Percentiles rank a stretch among this genome's conserved stretches.
phyloP scores from a whole-genome alignment of 2,797 vertebrate species.

The Merluccius polli region DNA sequence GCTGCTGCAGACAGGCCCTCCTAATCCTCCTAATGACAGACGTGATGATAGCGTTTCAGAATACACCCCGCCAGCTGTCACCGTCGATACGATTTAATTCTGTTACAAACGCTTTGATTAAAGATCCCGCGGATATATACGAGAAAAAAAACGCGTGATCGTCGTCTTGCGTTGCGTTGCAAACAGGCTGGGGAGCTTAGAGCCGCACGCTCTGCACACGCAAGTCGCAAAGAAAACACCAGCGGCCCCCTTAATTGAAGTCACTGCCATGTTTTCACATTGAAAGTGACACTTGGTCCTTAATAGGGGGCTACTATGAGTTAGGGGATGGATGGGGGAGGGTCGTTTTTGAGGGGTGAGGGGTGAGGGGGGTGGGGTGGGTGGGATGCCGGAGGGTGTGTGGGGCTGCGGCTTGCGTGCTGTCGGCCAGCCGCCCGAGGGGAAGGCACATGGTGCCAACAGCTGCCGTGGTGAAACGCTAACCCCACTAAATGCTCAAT shows the following conservation, averaged over 20 bases:
- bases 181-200: not conserved
- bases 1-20: slow-evolving; percentile 33
- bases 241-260: slow-evolving; percentile 45
- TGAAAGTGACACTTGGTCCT: slow-evolving; percentile 55
- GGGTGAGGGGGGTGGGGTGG: slow-evolving; percentile 41
- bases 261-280: slow-evolving; percentile 50
- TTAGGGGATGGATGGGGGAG: slow-evolving; percentile 36
- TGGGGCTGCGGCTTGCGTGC: slow-evolving; percentile 67
- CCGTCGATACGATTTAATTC: not conserved
- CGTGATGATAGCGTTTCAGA: slow-evolving; percentile 15
- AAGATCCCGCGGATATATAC: not conserved
- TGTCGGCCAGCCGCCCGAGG: slow-evolving; percentile 60
- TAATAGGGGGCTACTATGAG: slow-evolving; percentile 46
- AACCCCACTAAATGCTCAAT: slow-evolving; percentile 67
- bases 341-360: slow-evolving; percentile 27
- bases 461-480: slow-evolving; percentile 73
- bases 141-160: too few relatives aligned
- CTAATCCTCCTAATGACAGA: slow-evolving; percentile 52
- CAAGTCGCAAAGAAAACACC: slow-evolving; percentile 15
- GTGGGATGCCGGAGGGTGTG: slow-evolving; percentile 64
- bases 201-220: not conserved
- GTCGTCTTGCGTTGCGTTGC: too few relatives aligned
- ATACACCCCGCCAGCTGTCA: slow-evolving; percentile 8
- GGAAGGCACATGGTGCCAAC: slow-evolving; percentile 73
- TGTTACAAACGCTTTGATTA: not conserved